Conservation (phyloP, 2,797 vertebrate genomes). For the Margarornis squamiger region DNA sequence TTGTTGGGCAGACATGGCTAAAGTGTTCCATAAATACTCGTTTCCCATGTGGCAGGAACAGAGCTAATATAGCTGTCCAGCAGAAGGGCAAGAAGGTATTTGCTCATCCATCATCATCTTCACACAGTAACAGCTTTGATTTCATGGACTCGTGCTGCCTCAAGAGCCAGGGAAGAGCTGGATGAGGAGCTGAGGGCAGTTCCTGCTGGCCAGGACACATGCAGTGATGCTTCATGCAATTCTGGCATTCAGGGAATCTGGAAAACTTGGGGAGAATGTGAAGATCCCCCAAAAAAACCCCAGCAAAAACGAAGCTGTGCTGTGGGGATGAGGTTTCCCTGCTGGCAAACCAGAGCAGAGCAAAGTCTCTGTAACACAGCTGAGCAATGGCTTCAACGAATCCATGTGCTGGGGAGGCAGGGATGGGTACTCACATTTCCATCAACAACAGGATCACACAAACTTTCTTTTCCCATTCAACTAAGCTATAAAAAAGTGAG, state of each 20-base stretch:
- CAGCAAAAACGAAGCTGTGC: neutral
- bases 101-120: neutral
- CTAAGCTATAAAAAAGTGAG: neutral
- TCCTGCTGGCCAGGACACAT: neutral
- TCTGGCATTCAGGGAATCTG: neutral
- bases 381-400: neutral
- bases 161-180: neutral
- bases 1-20: neutral
- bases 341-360: neutral
- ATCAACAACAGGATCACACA: fast-evolving
- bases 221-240: neutral
- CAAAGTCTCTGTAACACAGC: neutral
- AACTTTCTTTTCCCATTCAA: neutral
- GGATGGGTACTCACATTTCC: neutral
- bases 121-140: neutral
- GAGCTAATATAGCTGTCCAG: neutral
- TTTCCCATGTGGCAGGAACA: neutral
- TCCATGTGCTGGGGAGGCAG: neutral
- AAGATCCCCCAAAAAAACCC: neutral
- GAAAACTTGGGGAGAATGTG: neutral
- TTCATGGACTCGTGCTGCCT: neutral
- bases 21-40: neutral
- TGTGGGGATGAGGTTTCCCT: neutral
- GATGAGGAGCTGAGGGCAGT: neutral
- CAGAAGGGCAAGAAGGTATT: neutral